Percentiles rank a stretch among this genome's conserved stretches.
Evolutionary conservation across 2,888 invertebrate genomes (phyloP).

Genomic region (Nasonia oneida): DNA sequence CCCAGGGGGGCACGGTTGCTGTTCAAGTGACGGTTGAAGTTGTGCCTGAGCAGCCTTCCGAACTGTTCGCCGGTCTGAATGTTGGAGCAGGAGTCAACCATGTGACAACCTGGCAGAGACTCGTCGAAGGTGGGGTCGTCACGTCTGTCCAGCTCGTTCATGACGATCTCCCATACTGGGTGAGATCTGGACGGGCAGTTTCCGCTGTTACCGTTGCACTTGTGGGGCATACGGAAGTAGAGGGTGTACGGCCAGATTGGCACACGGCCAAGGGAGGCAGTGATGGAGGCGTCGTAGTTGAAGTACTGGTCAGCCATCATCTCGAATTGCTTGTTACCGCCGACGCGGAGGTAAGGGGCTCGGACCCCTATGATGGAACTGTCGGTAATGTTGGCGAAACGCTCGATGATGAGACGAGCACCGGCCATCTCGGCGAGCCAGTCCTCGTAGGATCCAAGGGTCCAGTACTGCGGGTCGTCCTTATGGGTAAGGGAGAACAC

Average conservation of each 20-base stretch:
- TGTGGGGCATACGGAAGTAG: slow-evolving; percentile 97
- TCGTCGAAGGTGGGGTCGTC: slow-evolving; percentile 97
- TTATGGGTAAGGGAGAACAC: slow-evolving; percentile 96
- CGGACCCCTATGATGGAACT: slow-evolving; percentile 91
- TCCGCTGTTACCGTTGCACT: slow-evolving; percentile 95
- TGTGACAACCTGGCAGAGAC: slow-evolving; percentile 95
- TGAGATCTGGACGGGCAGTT: slow-evolving; percentile 94
- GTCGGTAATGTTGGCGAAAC: slow-evolving; percentile 95
- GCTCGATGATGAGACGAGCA: slow-evolving; percentile 90
- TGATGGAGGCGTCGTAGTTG: slow-evolving; percentile 96
- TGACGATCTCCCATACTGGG: slow-evolving; percentile 98
- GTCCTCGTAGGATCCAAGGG: slow-evolving; percentile 91
- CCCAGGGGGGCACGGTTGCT: slow-evolving; percentile 96
- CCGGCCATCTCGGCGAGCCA: slow-evolving; percentile 98
- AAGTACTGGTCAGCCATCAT: slow-evolving; percentile 98
- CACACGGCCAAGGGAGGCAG: slow-evolving; percentile 92
- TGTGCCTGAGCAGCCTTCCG: slow-evolving; percentile 92
- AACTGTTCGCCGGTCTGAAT: slow-evolving; percentile 95
- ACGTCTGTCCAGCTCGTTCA: slow-evolving; percentile 96
- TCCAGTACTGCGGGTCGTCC: slow-evolving; percentile 95
- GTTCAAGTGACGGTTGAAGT: slow-evolving; percentile 96
- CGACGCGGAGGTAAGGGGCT: slow-evolving; percentile 93
- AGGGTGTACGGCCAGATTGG: slow-evolving; percentile 99
- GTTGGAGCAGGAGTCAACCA: slow-evolving; percentile 96
- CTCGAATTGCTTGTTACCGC: slow-evolving; percentile 96